Percentiles rank a stretch among this genome's conserved stretches.
These are phyloP conservation scores for Macrophya annulata DNA, from an alignment of 2,888 invertebrate genomes.

Conservation along the genomic window DNA sequence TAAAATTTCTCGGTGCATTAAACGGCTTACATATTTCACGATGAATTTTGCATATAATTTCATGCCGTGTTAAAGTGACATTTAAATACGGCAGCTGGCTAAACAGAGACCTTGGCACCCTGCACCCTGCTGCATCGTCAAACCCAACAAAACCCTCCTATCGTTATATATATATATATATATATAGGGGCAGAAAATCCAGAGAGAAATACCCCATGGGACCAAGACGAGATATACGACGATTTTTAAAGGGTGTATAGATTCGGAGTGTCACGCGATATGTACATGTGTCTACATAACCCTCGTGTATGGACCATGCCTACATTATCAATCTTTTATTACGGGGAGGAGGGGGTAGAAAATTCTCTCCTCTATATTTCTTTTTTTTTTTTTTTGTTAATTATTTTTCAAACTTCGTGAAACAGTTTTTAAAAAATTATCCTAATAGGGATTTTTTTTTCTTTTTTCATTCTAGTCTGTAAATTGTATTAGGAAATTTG, in stretches of 20 bases:
- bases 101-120: conserved; percentile 69
- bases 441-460: too few species aligned
- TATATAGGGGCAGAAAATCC: conserved; percentile 53
- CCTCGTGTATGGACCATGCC: neutral
- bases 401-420: neutral
- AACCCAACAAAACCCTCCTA: neutral
- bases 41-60: conserved; percentile 79
- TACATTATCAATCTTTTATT: too few species aligned
- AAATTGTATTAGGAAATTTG: too few species aligned
- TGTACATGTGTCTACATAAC: conserved; percentile 71
- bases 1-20: conserved; percentile 78
- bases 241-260: conserved; percentile 42
- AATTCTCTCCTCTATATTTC: too few species aligned
- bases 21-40: conserved; percentile 77
- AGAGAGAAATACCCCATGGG: conserved; percentile 60
- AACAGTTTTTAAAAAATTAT: too few species aligned
- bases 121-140: neutral
- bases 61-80: conserved; percentile 78
- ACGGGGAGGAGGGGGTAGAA: too few species aligned
- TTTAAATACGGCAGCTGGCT: conserved; percentile 79
- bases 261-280: conserved; percentile 68
- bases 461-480: neutral
- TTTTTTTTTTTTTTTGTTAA: neutral
- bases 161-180: too few species aligned
- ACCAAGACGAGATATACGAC: conserved; percentile 61